Evolutionary conservation across 2,797 vertebrate genomes (phyloP).

Genomic region (Diglossa cyanea): DNA sequence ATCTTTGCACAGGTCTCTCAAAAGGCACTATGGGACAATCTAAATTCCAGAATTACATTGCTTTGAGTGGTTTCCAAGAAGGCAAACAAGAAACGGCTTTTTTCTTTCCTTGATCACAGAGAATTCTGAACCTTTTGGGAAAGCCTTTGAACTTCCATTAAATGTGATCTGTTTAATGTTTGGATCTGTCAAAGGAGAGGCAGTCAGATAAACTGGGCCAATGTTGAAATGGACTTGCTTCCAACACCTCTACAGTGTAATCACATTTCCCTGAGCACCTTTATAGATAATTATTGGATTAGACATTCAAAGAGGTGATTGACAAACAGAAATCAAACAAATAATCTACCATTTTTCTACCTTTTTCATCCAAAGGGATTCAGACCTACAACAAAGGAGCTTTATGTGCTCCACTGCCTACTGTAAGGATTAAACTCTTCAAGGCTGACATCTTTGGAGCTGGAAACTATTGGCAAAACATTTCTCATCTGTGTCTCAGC

Average conservation of each 20-base stretch:
- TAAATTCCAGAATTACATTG: background rate
- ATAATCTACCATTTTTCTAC: background rate
- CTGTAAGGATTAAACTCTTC: background rate
- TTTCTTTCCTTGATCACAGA: background rate
- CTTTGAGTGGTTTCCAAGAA: constrained; percentile 49
- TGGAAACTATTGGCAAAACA: background rate
- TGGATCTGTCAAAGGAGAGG: background rate
- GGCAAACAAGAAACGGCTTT: background rate
- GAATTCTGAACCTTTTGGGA: constrained; percentile 29
- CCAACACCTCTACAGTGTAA: constrained; percentile 12
- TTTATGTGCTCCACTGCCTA: background rate
- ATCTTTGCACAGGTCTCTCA: background rate
- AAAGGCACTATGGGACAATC: background rate
- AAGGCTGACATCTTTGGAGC: constrained; percentile 1
- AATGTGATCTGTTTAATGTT: constrained; percentile 66
- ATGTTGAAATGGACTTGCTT: constrained; percentile 30
- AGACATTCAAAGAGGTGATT: background rate
- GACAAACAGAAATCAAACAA: background rate
- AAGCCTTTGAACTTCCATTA: constrained; percentile 71
- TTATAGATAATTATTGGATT: constrained; percentile 35
- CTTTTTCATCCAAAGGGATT: background rate
- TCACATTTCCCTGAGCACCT: background rate
- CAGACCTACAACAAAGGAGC: background rate
- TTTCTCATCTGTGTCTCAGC: background rate
- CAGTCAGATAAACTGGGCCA: constrained; percentile 2